phyloP scores from a whole-genome alignment of 2,113 vertebrate genomes.

The Heterotis niloticus region DNA sequence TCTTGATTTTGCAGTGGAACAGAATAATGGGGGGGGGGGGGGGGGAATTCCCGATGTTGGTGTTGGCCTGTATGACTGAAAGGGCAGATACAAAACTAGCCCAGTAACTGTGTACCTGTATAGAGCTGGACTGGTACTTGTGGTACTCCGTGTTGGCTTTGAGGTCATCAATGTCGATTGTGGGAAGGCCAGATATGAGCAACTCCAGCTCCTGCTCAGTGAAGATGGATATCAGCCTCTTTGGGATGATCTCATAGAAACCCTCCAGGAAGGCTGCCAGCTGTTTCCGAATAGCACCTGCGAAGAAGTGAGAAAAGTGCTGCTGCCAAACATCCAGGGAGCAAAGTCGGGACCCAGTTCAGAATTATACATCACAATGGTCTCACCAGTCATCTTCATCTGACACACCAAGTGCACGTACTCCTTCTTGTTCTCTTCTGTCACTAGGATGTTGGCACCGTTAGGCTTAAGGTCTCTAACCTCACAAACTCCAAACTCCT shows the following conservation, averaged over 20 bases:
- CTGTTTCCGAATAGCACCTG: slow-evolving; percentile 92
- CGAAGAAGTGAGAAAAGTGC: not conserved
- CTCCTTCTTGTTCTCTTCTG: slow-evolving; percentile 95
- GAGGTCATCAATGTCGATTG: slow-evolving; percentile 93
- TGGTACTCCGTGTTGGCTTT: slow-evolving; percentile 98
- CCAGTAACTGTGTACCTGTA: slow-evolving; percentile 70
- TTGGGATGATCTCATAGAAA: slow-evolving; percentile 98
- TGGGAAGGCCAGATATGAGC: slow-evolving; percentile 91
- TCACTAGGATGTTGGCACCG: slow-evolving; percentile 88
- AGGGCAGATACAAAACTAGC: too few relatives aligned
- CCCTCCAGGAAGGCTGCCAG: slow-evolving; percentile 90
- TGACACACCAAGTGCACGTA: slow-evolving; percentile 95
- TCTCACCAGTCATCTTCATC: slow-evolving; percentile 93
- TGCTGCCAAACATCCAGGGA: not conserved
- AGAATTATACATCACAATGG: not conserved
- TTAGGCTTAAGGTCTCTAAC: slow-evolving; percentile 93
- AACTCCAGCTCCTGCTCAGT: slow-evolving; percentile 96
- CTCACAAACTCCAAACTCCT: slow-evolving; percentile 93
- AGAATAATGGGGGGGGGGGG: too few relatives aligned
- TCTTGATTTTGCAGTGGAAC: too few relatives aligned
- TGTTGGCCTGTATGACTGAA: too few relatives aligned
- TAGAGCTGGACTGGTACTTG: slow-evolving; percentile 95
- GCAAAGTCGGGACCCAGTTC: not conserved
- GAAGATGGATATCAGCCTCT: slow-evolving; percentile 97
- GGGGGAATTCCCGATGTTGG: too few relatives aligned